These are phyloP conservation scores for Andricus curvator DNA, from an alignment of 2,888 invertebrate genomes.

Conservation along the genomic window DNA sequence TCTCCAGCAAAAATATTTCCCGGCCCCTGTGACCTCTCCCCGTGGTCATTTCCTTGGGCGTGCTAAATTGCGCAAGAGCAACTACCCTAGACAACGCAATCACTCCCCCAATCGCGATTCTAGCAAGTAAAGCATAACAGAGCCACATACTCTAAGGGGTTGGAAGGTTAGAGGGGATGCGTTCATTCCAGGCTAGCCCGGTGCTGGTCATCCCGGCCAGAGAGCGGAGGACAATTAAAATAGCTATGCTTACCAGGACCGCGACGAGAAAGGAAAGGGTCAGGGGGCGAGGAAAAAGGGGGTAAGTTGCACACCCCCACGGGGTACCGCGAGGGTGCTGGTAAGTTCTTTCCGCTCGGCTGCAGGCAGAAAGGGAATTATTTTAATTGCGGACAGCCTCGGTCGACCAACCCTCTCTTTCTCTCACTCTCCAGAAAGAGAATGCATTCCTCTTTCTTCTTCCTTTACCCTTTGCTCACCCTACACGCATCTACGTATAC, in stretches of 20 bases:
- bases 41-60: background rate
- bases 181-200: slow-evolving; percentile 66
- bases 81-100: slow-evolving; percentile 57
- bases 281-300: slow-evolving; percentile 49
- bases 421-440: slow-evolving; percentile 47
- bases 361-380: slow-evolving; percentile 79
- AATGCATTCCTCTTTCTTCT: slow-evolving; percentile 15
- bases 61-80: slow-evolving; percentile 27
- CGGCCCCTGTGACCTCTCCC: background rate
- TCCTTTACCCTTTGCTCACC: slow-evolving; percentile 31
- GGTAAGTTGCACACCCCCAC: slow-evolving; percentile 47
- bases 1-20: background rate
- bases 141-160: slow-evolving; percentile 66
- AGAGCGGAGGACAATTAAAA: slow-evolving; percentile 76
- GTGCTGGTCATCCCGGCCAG: slow-evolving; percentile 67
- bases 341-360: slow-evolving; percentile 79
- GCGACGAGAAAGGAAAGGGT: slow-evolving; percentile 50
- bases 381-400: slow-evolving; percentile 79
- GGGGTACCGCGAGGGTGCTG: slow-evolving; percentile 70
- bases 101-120: slow-evolving; percentile 67
- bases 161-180: slow-evolving; percentile 58
- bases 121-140: slow-evolving; percentile 69
- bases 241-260: slow-evolving; percentile 75
- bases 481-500: slow-evolving; percentile 36
- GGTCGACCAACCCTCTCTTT: slow-evolving; percentile 72